Conservation (phyloP, 2,797 vertebrate genomes). For the Muscicapa comitata region DNA sequence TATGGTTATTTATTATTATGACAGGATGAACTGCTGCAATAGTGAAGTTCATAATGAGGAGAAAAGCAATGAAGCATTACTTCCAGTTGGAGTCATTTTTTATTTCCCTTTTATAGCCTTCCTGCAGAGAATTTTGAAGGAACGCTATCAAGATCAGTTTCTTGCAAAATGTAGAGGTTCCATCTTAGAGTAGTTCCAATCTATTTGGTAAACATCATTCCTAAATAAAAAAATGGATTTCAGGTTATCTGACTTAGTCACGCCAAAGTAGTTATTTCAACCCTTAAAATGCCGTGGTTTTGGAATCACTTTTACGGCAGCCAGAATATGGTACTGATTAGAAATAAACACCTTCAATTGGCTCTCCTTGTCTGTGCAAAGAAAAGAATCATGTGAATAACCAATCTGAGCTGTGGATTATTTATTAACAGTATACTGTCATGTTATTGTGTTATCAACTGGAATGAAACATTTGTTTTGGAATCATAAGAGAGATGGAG, state of each 20-base stretch:
- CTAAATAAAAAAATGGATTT: background rate
- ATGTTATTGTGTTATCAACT: background rate
- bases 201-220: background rate
- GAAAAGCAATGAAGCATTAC: conserved; percentile 11
- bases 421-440: background rate
- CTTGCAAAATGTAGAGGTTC: background rate
- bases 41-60: conserved; percentile 31
- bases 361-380: background rate
- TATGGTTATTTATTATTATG: conserved; percentile 32
- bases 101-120: conserved; percentile 16
- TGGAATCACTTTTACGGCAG: background rate
- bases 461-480: background rate
- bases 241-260: background rate
- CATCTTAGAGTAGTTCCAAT: background rate
- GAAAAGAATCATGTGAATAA: background rate
- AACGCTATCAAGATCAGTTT: background rate
- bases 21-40: background rate
- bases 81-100: conserved; percentile 23
- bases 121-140: conserved; percentile 16
- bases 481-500: background rate
- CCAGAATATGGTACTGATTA: background rate
- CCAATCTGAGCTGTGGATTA: background rate
- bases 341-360: background rate
- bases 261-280: background rate
- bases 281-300: background rate